Evolutionary conservation across 2,113 vertebrate genomes (phyloP), one percentile per base, ranked within the genome.

Genomic region (Monopterus albus): DNA sequence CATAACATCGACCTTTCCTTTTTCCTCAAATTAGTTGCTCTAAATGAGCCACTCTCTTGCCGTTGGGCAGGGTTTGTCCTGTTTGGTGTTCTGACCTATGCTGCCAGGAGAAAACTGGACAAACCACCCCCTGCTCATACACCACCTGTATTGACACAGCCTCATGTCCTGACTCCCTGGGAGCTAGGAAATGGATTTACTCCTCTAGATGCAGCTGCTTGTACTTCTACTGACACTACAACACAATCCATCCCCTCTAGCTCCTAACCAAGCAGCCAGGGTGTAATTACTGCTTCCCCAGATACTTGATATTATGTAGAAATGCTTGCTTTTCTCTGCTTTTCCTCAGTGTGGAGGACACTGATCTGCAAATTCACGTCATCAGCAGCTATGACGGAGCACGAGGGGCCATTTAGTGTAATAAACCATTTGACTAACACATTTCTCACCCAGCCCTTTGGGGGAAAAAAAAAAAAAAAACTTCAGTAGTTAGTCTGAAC

Each of bases 141-240:
- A 36, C 20, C 40, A n/a, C 46, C 46, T 43, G 55, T 33, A 70
- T 39, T 13, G 56, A 66, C 58, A 1, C 38, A 63, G 45, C 50
- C 36, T 61, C 57, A 7, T 50, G 74, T 64, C 81, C 62, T 69
- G 72, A 74, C 65, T 75, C 65, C 72, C 69, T 60, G 2, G 20
- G 78, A 74, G 81, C 38, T 6, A 14, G 60, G 55, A 72, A 81
- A 72, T 75, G 65, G 59, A 63, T 81, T 89, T 42, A 61, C 72
- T 65, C 71, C 72, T 62, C 79, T 62, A 72, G 78, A 75, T 81
- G 85, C 83, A 89, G 81, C 77, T 88, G 84, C 78, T 83, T 82
- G 75, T 78, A 72, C 86, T 83, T 80, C 61, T 74, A 51, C 78
- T 61, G 72, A 72, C 75, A 52, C 63, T 52, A 50, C 53, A 78